These are phyloP conservation scores for Eremobia ochroleuca DNA, from an alignment of 2,888 invertebrate genomes.

Conservation along the genomic window DNA sequence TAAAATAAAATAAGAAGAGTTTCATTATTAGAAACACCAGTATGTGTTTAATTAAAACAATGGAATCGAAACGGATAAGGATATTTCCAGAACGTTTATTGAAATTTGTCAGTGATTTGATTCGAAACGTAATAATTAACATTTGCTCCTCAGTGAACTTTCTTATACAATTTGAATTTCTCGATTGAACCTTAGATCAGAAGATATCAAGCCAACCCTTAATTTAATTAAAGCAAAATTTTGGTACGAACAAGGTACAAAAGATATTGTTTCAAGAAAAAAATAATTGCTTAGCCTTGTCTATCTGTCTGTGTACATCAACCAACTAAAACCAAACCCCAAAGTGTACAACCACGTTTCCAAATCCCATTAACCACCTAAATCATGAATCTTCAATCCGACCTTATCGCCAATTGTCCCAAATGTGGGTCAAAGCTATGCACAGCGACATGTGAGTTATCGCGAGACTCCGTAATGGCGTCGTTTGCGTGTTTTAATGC, in stretches of 20 bases:
- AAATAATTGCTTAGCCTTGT: not conserved
- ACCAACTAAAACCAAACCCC: not conserved
- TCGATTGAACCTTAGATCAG: not conserved
- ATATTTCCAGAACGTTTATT: constrained; percentile 29
- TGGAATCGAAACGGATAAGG: constrained; percentile 1
- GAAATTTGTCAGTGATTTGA: constrained; percentile 38
- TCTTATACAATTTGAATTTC: not conserved
- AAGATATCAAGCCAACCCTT: not conserved
- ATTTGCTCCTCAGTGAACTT: constrained; percentile 5
- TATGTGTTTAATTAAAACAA: constrained; percentile 4
- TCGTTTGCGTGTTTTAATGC: constrained; percentile 69
- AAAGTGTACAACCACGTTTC: constrained; percentile 13
- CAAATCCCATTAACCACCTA: constrained; percentile 34
- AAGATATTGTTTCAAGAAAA: not conserved
- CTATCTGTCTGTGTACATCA: too few species aligned
- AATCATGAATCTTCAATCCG: constrained; percentile 47
- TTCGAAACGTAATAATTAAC: constrained; percentile 34
- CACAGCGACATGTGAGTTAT: constrained; percentile 62
- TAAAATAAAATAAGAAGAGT: not conserved
- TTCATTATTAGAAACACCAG: not conserved
- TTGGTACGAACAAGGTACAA: not conserved
- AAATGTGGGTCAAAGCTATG: constrained; percentile 59
- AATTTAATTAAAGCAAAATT: not conserved
- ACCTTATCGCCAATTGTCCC: constrained; percentile 56
- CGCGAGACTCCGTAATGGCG: constrained; percentile 50